A percentile compares a stretch with the other conserved stretches of the same genome.
phyloP scores from a whole-genome alignment of 2,888 invertebrate species.

The Liopterus haemorrhoidalis region DNA sequence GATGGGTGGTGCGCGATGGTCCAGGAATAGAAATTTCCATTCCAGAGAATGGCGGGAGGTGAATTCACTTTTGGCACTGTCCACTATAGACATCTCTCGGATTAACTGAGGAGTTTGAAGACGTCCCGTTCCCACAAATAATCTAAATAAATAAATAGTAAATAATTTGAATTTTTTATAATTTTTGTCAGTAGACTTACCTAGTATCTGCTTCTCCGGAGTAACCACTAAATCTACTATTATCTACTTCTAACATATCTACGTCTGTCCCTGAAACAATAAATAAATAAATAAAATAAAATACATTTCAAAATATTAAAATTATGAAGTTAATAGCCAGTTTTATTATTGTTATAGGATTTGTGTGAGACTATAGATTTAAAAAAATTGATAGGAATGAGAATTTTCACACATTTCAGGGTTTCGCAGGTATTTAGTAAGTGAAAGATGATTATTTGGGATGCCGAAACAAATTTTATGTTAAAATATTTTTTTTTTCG shows the following conservation, averaged over 20 bases:
- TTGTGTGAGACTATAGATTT: no score
- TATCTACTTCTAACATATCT: constrained; percentile 43
- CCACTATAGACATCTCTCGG: constrained; percentile 76
- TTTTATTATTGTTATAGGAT: no score
- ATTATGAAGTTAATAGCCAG: no score
- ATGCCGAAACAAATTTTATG: no score
- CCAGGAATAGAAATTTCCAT: constrained; percentile 92
- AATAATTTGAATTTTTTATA: constrained; percentile 16
- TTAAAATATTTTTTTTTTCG: no score
- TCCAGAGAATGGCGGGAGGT: constrained; percentile 89
- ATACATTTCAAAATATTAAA: no score
- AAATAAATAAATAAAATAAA: no score
- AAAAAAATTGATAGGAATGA: no score
- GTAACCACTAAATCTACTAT: constrained; percentile 40
- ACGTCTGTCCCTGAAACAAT: constrained; percentile 46
- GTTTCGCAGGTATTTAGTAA: no score
- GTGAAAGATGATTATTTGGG: no score
- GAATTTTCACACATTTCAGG: no score
- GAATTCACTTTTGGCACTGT: constrained; percentile 75
- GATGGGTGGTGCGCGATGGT: constrained; percentile 85
- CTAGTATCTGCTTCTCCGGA: constrained; percentile 48
- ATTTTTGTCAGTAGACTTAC: constrained; percentile 32
- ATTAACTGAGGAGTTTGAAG: constrained; percentile 77
- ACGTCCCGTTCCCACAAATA: constrained; percentile 78
- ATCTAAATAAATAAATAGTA: constrained; percentile 41